These are phyloP conservation scores for Scarus forsteni DNA, from an alignment of 2,797 vertebrate genomes.

Conservation along the genomic window DNA sequence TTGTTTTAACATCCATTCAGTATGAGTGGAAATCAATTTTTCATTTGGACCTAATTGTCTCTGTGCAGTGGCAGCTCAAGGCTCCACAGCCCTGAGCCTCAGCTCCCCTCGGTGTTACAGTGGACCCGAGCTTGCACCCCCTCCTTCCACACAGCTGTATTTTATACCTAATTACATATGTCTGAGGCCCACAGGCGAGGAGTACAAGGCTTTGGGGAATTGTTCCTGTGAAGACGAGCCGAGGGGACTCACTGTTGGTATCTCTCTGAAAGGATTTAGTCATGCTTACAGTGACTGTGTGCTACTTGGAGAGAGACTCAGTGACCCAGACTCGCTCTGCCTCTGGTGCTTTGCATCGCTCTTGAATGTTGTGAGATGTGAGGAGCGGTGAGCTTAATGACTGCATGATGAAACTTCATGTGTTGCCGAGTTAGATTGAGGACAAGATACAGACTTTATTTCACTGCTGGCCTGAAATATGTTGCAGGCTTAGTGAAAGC, in stretches of 20 bases:
- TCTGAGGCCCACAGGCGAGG: slow-evolving; percentile 55
- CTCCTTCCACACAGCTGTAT: slow-evolving; percentile 65
- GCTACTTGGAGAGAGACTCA: slow-evolving; percentile 24
- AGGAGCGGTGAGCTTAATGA: slow-evolving; percentile 20
- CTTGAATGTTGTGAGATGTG: slow-evolving; percentile 25
- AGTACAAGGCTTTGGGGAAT: slow-evolving; percentile 65
- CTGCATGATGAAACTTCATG: slow-evolving; percentile 37
- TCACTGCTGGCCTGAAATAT: slow-evolving; percentile 1
- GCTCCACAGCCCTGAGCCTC: slow-evolving; percentile 45
- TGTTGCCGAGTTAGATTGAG: slow-evolving; percentile 4
- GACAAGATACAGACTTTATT: background rate
- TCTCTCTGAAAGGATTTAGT: slow-evolving; percentile 58
- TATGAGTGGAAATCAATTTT: slow-evolving; percentile 83
- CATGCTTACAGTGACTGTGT: slow-evolving; percentile 37
- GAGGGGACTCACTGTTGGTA: slow-evolving; percentile 43
- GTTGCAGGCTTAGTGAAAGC: background rate
- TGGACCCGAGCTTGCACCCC: slow-evolving; percentile 15
- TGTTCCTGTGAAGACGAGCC: slow-evolving; percentile 43
- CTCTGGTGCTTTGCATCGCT: slow-evolving; percentile 37
- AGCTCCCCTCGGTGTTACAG: slow-evolving; percentile 46
- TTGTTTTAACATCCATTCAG: slow-evolving; percentile 84
- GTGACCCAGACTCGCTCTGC: slow-evolving; percentile 48
- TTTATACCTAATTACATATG: slow-evolving; percentile 82
- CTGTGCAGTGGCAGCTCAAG: slow-evolving; percentile 72
- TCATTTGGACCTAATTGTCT: slow-evolving; percentile 82